phyloP scores from a whole-genome alignment of 2,888 invertebrate species.

The Disparrhopalites patrizii region DNA sequence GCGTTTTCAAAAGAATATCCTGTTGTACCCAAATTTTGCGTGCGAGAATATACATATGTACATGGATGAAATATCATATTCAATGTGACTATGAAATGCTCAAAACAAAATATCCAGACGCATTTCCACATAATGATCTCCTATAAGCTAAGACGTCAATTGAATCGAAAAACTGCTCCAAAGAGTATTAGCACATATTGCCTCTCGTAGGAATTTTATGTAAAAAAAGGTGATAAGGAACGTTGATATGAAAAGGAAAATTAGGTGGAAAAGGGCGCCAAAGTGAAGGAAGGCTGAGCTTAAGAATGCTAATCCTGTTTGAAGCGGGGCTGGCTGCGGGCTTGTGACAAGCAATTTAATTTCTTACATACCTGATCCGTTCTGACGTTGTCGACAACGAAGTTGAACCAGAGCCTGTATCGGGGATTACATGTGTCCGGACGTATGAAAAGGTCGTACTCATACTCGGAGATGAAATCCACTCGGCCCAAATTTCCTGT shows the following conservation, averaged over 20 bases:
- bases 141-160: no score
- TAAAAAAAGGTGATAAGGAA: neutral
- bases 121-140: no score
- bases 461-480: constrained; percentile 86
- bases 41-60: no score
- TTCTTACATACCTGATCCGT: constrained; percentile 69
- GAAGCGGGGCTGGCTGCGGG: neutral
- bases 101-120: no score
- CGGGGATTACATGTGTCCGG: constrained; percentile 95
- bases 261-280: neutral
- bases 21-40: no score
- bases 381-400: constrained; percentile 92
- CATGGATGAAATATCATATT: no score
- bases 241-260: neutral
- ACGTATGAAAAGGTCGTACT: constrained; percentile 92
- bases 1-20: no score
- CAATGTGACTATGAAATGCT: no score
- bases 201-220: no score
- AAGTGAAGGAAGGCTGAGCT: neutral
- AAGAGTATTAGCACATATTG: no score
- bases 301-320: neutral
- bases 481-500: constrained; percentile 85
- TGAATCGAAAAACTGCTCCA: no score
- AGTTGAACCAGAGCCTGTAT: constrained; percentile 94
- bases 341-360: neutral